A percentile compares a stretch with the other conserved stretches of the same genome.
Conservation (phyloP, 2,888 invertebrate species). For the Apamea anceps region DNA sequence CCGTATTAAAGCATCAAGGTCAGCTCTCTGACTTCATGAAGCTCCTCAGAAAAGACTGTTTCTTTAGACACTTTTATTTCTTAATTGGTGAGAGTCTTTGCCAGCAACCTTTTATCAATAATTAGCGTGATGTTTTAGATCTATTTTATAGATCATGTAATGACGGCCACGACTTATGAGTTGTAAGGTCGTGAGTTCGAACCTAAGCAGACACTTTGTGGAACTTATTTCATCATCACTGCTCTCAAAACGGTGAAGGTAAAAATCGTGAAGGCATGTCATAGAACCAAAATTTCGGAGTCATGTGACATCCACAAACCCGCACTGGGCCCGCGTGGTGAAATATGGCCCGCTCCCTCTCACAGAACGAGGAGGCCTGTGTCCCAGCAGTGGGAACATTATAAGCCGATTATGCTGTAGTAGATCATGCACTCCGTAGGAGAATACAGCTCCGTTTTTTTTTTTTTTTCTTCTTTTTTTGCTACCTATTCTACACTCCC, state of each 20-base stretch:
- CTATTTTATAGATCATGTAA: not conserved
- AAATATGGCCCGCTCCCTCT: no score
- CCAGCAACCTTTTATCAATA: not conserved
- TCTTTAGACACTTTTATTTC: not conserved
- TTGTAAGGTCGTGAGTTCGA: no score
- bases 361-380: not conserved
- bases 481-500: not conserved
- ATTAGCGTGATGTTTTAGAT: not conserved
- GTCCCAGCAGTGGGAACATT: not conserved
- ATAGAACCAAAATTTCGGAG: no score
- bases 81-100: not conserved
- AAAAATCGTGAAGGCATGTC: no score
- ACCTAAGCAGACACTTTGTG: no score
- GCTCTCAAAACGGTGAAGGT: no score
- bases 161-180: no score
- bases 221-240: no score
- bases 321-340: not conserved
- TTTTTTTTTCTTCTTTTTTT: not conserved
- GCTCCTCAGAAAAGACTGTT: not conserved
- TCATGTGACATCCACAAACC: not conserved
- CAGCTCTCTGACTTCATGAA: constrained; percentile 2
- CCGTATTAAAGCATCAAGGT: not conserved
- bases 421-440: not conserved
- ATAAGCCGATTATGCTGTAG: not conserved
- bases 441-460: not conserved